Evolutionary conservation across 2,888 invertebrate genomes (phyloP).

Genomic region (Mythimna loreyi): DNA sequence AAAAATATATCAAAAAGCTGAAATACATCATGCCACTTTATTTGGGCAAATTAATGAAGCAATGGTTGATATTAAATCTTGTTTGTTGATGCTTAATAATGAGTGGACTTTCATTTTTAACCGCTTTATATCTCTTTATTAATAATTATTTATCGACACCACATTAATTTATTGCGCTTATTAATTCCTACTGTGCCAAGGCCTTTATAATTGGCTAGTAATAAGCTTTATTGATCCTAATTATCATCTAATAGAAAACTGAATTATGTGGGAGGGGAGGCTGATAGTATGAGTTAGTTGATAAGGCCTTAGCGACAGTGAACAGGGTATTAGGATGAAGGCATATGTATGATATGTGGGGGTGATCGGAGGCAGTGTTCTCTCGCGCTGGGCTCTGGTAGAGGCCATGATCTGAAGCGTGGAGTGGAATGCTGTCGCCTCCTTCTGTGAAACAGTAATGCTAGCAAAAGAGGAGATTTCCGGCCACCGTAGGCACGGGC

Average conservation of each 20-base stretch:
- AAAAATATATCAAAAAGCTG: no score
- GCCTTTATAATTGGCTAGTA: background rate
- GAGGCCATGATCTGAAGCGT: no score
- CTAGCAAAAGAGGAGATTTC: no score
- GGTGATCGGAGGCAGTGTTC: no score
- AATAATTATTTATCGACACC: background rate
- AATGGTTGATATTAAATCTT: background rate
- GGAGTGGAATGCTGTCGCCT: no score
- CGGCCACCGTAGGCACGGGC: no score
- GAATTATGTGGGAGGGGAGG: background rate
- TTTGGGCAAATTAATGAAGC: background rate
- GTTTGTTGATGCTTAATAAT: constrained; percentile 1
- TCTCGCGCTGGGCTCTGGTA: no score
- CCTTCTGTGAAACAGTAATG: no score
- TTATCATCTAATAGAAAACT: background rate
- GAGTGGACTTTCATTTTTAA: background rate
- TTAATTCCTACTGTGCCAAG: background rate
- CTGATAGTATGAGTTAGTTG: no score
- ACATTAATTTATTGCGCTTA: background rate
- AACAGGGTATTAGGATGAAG: no score
- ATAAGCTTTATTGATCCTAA: background rate
- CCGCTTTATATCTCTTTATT: background rate
- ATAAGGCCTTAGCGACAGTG: no score
- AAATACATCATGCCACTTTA: background rate
- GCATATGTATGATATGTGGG: no score